Conservation (phyloP, 2,888 invertebrate genomes). For the Drosophila meridionalis region DNA sequence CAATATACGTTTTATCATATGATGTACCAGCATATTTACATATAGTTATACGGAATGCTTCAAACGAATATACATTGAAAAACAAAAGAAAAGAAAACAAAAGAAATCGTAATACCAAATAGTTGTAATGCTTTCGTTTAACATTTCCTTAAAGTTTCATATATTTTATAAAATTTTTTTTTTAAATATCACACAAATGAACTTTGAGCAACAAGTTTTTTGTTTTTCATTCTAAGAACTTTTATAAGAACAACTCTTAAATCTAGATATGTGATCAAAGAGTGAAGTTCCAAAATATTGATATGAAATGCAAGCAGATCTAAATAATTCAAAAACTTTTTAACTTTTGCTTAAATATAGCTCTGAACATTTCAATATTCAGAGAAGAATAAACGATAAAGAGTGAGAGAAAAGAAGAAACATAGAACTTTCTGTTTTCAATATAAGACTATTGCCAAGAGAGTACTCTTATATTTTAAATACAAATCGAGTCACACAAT, state of each 20-base stretch:
- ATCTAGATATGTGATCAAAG: constrained; percentile 2
- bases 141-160: neutral
- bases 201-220: constrained; percentile 20
- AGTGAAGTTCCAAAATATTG: neutral
- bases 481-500: neutral
- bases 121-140: constrained; percentile 47
- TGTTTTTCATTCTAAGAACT: neutral
- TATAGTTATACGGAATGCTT: constrained; percentile 72
- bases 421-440: neutral
- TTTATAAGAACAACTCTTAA: constrained; percentile 5
- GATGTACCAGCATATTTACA: constrained; percentile 65
- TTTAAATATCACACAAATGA: constrained; percentile 34
- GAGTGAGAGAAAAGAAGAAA: neutral
- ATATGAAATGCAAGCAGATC: neutral
- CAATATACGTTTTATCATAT: constrained; percentile 65
- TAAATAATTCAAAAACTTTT: neutral
- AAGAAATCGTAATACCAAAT: constrained; percentile 40
- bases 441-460: constrained; percentile 4
- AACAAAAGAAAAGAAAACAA: neutral
- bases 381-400: neutral
- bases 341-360: neutral
- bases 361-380: neutral
- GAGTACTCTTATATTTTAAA: constrained; percentile 1
- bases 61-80: constrained; percentile 64
- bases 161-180: neutral